Percentiles rank a stretch among this genome's conserved stretches.
Evolutionary conservation across 2,797 vertebrate species (phyloP).

Genomic region (Craterocephalus amniculus): DNA sequence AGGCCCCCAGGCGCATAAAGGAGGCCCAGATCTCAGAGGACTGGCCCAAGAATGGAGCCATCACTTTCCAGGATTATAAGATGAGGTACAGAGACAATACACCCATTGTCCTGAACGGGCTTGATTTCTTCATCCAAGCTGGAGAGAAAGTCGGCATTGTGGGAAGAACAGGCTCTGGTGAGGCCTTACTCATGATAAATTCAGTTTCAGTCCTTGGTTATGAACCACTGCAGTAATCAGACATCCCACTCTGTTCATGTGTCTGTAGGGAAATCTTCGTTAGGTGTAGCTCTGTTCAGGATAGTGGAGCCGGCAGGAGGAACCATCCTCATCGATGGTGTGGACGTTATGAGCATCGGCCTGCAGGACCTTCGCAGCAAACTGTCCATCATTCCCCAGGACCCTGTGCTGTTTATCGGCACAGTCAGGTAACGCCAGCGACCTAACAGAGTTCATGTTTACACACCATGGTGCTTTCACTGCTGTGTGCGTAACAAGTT

Average conservation of each 20-base stretch:
- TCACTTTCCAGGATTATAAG: slow-evolving; percentile 83
- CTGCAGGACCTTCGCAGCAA: slow-evolving; percentile 86
- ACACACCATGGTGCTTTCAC: background rate
- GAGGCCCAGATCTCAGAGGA: slow-evolving; percentile 62
- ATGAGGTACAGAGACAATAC: slow-evolving; percentile 87
- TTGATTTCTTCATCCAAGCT: slow-evolving; percentile 77
- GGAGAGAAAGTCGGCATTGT: slow-evolving; percentile 88
- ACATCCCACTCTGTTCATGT: background rate
- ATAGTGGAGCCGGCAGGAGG: slow-evolving; percentile 82
- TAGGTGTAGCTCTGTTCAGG: slow-evolving; percentile 84
- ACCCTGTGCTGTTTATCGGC: slow-evolving; percentile 86
- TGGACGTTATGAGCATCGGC: slow-evolving; percentile 78
- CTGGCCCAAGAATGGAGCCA: slow-evolving; percentile 82
- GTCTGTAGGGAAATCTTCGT: slow-evolving; percentile 85
- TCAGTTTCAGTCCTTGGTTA: too few species aligned
- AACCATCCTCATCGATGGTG: slow-evolving; percentile 82
- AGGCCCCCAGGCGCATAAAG: slow-evolving; percentile 70
- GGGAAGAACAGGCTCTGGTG: slow-evolving; percentile 86
- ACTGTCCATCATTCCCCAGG: slow-evolving; percentile 88
- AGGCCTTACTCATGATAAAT: slow-evolving; percentile 33
- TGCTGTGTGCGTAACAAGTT: background rate
- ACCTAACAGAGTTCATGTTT: background rate
- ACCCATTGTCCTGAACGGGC: slow-evolving; percentile 80
- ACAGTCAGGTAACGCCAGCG: slow-evolving; percentile 80
- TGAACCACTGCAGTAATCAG: background rate